Evolutionary conservation across 2,113 vertebrate species (phyloP).

Genomic region (Periophthalmus modestus): DNA sequence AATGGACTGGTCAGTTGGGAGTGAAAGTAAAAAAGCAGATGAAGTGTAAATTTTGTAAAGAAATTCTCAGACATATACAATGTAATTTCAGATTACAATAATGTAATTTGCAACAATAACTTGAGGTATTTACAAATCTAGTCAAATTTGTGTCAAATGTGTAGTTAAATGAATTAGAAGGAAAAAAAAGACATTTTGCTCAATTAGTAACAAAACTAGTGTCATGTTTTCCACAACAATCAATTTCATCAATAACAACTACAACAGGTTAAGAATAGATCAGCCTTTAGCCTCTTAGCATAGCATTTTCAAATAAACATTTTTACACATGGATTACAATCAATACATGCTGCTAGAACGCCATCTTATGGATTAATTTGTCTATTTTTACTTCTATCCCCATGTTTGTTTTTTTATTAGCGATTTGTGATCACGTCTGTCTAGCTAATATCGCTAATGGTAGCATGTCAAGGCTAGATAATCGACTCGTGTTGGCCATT

Average conservation of each 20-base stretch:
- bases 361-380: too few relatives aligned
- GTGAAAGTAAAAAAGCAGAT: not conserved
- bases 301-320: not conserved
- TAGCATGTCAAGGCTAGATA: conserved; percentile 32
- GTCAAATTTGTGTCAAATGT: not conserved
- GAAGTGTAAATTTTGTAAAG: not conserved
- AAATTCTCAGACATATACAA: not conserved
- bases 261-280: not conserved
- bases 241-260: not conserved
- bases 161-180: not conserved
- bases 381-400: not conserved
- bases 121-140: not conserved
- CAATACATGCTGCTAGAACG: not conserved
- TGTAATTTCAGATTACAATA: not conserved
- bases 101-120: not conserved
- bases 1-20: not conserved
- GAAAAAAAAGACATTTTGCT: not conserved
- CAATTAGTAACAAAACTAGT: not conserved
- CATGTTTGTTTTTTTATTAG: not conserved
- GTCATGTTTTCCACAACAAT: not conserved
- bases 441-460: conserved; percentile 41
- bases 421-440: conserved; percentile 13
- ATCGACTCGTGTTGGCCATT: not conserved
- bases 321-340: not conserved
- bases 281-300: not conserved